Conservation (phyloP, 2,888 invertebrate species). For the Pterostichus niger region DNA sequence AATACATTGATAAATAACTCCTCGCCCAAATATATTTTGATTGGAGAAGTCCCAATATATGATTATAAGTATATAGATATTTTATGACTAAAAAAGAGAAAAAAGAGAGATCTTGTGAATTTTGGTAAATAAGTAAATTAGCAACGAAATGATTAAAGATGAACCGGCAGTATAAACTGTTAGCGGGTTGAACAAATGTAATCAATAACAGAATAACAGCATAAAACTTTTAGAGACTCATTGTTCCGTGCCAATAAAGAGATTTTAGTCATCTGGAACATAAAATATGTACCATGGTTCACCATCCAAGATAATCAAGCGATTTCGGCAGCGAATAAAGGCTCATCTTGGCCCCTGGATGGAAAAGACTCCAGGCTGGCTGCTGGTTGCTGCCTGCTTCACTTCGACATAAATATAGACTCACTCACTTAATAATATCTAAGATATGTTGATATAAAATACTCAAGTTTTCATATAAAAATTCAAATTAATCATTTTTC, state of each 20-base stretch:
- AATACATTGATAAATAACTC: too few species aligned
- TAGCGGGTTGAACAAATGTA: conserved; percentile 22
- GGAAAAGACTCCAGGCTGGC: neutral
- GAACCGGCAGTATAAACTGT: neutral
- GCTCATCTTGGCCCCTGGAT: neutral
- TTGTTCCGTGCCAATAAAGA: conserved; percentile 53
- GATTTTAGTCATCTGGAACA: conserved; percentile 54
- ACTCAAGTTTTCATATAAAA: neutral
- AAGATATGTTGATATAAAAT: neutral
- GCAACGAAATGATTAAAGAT: neutral
- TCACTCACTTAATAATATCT: conserved; percentile 20
- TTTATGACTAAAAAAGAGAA: too few species aligned
- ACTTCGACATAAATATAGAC: conserved; percentile 20
- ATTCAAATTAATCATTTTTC: neutral
- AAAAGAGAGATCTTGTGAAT: too few species aligned
- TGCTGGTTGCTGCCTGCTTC: neutral
- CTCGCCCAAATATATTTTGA: too few species aligned
- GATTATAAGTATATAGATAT: too few species aligned
- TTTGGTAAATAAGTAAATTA: too few species aligned
- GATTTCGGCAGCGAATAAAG: conserved; percentile 26
- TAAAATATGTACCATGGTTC: conserved; percentile 51
- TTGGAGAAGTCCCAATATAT: too few species aligned
- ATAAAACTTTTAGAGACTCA: conserved; percentile 52
- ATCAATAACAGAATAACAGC: conserved; percentile 48
- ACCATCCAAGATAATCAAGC: conserved; percentile 38